Percentiles rank a stretch among this genome's conserved stretches.
phyloP scores from a whole-genome alignment of 2,888 invertebrate species.

The Drosophila tripunctata region DNA sequence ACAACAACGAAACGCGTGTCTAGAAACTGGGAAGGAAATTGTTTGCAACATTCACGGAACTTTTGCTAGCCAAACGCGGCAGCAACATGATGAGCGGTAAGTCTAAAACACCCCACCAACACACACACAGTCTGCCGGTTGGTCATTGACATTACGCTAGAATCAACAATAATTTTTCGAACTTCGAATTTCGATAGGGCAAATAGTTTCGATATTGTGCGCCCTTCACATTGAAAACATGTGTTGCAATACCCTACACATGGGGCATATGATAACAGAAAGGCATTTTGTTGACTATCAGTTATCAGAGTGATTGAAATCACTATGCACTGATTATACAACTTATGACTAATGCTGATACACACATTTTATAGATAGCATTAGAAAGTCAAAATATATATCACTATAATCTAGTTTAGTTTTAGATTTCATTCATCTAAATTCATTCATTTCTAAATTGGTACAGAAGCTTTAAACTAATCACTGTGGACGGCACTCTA shows the following conservation, averaged over 20 bases:
- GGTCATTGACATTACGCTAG: too few species aligned
- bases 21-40: slow-evolving; percentile 27
- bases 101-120: slow-evolving; percentile 23
- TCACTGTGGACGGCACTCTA: too few species aligned
- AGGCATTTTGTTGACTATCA: not conserved
- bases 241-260: slow-evolving; percentile 16
- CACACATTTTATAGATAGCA: too few species aligned
- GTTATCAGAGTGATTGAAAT: not conserved
- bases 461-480: too few species aligned
- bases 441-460: too few species aligned
- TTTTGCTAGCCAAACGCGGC: slow-evolving; percentile 59
- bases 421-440: too few species aligned
- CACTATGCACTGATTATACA: not conserved
- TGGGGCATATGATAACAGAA: not conserved
- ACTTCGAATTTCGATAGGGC: not conserved
- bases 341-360: too few species aligned
- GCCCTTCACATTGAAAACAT: slow-evolving; percentile 6
- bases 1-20: slow-evolving; percentile 9
- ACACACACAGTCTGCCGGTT: not conserved
- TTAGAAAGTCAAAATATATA: too few species aligned
- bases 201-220: not conserved
- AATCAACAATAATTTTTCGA: too few species aligned
- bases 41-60: slow-evolving; percentile 59
- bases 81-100: slow-evolving; percentile 79
- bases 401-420: too few species aligned